phyloP scores from a whole-genome alignment of 2,888 invertebrate genomes.

The Unio delphinus region DNA sequence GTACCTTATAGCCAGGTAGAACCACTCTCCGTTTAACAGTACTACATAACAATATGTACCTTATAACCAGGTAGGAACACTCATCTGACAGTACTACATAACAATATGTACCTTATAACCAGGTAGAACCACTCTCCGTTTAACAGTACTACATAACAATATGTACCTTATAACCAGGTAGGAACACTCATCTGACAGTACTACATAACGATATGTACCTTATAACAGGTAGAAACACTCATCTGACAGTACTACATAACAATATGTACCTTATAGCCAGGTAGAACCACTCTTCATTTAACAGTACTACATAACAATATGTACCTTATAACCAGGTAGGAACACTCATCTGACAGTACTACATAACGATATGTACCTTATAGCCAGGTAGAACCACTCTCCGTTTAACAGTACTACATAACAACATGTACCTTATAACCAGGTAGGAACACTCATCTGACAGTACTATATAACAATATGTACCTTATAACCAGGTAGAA shows the following conservation, averaged over 20 bases:
- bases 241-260: conserved; percentile 85
- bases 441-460: conserved; percentile 82
- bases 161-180: conserved; percentile 93
- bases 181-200: conserved; percentile 77
- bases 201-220: conserved; percentile 75
- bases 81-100: conserved; percentile 95
- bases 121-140: not conserved
- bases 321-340: conserved; percentile 96
- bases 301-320: not conserved
- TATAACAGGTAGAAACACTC: conserved; percentile 99
- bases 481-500: no score
- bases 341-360: conserved; percentile 97
- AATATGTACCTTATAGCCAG: no score
- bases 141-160: not conserved
- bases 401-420: not conserved
- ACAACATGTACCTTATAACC: conserved; percentile 87
- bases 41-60: conserved; percentile 72
- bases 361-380: conserved; percentile 74
- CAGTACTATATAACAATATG: no score
- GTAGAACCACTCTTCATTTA: not conserved
- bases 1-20: no score
- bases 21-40: not conserved
- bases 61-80: conserved; percentile 99
- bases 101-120: no score
- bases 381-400: not conserved